These are phyloP conservation scores for Eriocheir sinensis DNA, from an alignment of 1,140 invertebrate species.

Conservation along the genomic window DNA sequence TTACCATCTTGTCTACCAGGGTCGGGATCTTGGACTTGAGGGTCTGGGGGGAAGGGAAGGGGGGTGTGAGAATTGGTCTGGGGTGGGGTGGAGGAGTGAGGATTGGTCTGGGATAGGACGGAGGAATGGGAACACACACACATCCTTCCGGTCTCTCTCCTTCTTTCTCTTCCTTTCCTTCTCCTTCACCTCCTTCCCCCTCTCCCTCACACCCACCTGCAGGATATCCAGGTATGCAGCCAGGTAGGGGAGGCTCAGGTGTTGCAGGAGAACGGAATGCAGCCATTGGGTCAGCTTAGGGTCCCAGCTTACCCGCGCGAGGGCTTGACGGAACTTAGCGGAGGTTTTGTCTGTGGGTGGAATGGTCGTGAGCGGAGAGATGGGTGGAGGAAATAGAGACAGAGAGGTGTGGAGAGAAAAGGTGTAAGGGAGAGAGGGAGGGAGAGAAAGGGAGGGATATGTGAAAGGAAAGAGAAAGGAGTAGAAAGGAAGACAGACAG, in stretches of 20 bases:
- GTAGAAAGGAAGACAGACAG: background rate
- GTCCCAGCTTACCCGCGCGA: slow-evolving; percentile 88
- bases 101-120: background rate
- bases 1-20: slow-evolving; percentile 90
- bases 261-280: slow-evolving; percentile 88
- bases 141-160: too few relatives aligned
- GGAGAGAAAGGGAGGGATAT: background rate
- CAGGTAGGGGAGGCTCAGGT: slow-evolving; percentile 86
- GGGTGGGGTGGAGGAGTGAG: background rate
- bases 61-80: background rate
- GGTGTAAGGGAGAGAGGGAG: background rate
- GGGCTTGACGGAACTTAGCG: slow-evolving; percentile 82
- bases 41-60: slow-evolving; percentile 83
- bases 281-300: slow-evolving; percentile 89
- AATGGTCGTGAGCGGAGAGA: background rate
- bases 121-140: background rate
- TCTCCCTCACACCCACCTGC: slow-evolving; percentile 81
- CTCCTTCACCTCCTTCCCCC: too few relatives aligned
- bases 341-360: slow-evolving; percentile 68
- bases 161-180: too few relatives aligned
- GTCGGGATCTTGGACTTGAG: slow-evolving; percentile 89
- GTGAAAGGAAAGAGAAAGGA: background rate
- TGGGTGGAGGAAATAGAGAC: background rate
- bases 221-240: slow-evolving; percentile 91
- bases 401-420: background rate